Percentiles rank a stretch among this genome's conserved stretches.
Evolutionary conservation across 2,888 invertebrate genomes (phyloP).

Genomic region (Trachelus troglodyta): DNA sequence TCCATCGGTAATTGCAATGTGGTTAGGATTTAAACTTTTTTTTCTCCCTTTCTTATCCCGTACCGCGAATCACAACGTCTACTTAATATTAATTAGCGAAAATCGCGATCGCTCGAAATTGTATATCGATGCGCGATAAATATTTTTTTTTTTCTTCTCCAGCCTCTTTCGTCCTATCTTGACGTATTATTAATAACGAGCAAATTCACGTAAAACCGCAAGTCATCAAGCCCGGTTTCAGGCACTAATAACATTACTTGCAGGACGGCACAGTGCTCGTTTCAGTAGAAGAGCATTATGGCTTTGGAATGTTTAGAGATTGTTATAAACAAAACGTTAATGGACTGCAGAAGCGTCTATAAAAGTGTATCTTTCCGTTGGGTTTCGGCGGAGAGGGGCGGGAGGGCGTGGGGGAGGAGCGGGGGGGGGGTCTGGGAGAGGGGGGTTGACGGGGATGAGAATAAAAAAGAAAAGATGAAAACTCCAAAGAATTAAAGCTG

Average conservation of each 20-base stretch:
- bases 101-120: background rate
- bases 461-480: background rate
- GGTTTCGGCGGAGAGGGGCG: background rate
- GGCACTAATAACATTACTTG: conserved; percentile 30
- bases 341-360: conserved; percentile 63
- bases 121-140: background rate
- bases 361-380: conserved; percentile 43
- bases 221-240: conserved; percentile 38
- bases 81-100: background rate
- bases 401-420: background rate
- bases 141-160: background rate
- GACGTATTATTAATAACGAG: background rate
- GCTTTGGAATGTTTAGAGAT: conserved; percentile 61
- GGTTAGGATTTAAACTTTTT: background rate
- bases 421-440: background rate
- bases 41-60: background rate
- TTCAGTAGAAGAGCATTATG: conserved; percentile 49
- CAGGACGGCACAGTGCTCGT: conserved; percentile 35
- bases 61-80: background rate
- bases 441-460: background rate
- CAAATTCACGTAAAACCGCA: conserved; percentile 30
- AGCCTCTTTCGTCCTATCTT: background rate
- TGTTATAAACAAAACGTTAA: conserved; percentile 63
- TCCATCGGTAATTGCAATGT: background rate
- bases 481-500: background rate